These are phyloP conservation scores for Nasonia giraulti DNA, from an alignment of 1,140 invertebrate species.

Conservation along the genomic window DNA sequence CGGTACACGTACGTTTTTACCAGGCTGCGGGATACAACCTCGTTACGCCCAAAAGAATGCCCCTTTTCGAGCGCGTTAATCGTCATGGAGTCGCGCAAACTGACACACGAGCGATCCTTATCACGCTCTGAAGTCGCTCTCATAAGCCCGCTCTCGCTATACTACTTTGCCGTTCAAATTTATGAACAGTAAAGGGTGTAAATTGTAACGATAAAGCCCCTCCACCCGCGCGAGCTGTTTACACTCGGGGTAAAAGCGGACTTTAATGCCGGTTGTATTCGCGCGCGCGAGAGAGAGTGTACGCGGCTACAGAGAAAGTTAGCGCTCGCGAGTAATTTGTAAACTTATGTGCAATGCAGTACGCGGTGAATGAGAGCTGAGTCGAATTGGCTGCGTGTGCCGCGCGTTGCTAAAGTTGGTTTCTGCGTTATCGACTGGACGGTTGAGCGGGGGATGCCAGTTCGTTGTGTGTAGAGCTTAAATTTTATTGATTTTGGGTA, in stretches of 20 bases:
- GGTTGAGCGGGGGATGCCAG: not conserved
- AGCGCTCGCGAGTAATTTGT: constrained; percentile 21
- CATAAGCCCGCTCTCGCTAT: constrained; percentile 54
- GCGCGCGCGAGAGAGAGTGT: not conserved
- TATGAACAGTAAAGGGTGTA: constrained; percentile 70
- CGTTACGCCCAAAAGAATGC: constrained; percentile 26
- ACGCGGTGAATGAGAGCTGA: not conserved
- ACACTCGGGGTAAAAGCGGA: constrained; percentile 43
- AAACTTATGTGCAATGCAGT: not conserved
- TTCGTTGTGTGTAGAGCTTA: not conserved
- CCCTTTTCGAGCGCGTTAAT: constrained; percentile 38
- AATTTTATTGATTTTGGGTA: not conserved
- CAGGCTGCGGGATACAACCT: not conserved
- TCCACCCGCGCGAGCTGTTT: constrained; percentile 38
- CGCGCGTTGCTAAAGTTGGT: not conserved
- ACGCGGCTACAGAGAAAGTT: not conserved
- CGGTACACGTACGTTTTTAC: not conserved
- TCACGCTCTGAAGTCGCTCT: constrained; percentile 21
- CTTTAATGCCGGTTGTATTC: constrained; percentile 31
- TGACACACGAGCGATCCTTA: constrained; percentile 36
- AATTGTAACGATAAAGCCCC: constrained; percentile 66
- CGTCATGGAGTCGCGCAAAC: constrained; percentile 29
- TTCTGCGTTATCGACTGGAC: constrained; percentile 24
- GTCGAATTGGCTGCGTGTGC: not conserved
- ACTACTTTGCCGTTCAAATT: constrained; percentile 64